Evolutionary conservation across 2,797 vertebrate genomes (phyloP).

Genomic region (Chaetophractus vellerosus): DNA sequence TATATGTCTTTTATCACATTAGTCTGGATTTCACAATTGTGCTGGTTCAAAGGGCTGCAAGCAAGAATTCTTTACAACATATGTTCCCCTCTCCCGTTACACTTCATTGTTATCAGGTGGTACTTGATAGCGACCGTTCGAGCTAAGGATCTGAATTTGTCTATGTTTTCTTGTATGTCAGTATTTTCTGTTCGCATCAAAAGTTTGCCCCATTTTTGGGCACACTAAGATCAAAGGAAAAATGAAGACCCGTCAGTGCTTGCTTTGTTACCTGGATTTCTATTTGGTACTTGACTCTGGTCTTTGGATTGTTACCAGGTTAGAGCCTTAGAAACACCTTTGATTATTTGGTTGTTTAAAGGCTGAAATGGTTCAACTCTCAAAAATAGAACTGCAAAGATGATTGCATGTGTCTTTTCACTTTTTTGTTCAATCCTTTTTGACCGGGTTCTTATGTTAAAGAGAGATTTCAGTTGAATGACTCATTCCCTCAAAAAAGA

Average conservation of each 20-base stretch:
- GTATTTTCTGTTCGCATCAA: not conserved
- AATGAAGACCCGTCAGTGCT: not conserved
- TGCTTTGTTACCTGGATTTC: constrained; percentile 64
- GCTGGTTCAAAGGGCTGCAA: constrained; percentile 41
- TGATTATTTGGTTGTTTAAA: constrained; percentile 81
- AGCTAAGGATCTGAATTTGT: not conserved
- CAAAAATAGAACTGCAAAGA: constrained; percentile 80
- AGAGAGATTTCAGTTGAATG: constrained; percentile 68
- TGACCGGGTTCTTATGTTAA: constrained; percentile 84
- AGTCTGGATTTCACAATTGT: constrained; percentile 66
- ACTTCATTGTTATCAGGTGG: constrained; percentile 60
- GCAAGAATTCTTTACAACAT: constrained; percentile 63
- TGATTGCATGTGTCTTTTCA: constrained; percentile 77
- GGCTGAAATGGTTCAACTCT: constrained; percentile 82
- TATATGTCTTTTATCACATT: constrained; percentile 63
- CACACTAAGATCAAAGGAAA: not conserved
- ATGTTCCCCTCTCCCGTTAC: constrained; percentile 52
- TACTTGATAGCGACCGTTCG: constrained; percentile 32
- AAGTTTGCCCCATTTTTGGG: constrained; percentile 80
- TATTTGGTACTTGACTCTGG: constrained; percentile 60
- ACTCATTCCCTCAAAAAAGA: not conserved
- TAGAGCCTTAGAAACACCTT: constrained; percentile 62
- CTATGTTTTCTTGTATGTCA: constrained; percentile 60
- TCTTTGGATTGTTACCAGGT: constrained; percentile 53
- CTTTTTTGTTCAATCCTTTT: constrained; percentile 84